phyloP scores from a whole-genome alignment of 2,113 vertebrate species.

The Eulacestoma nigropectus region DNA sequence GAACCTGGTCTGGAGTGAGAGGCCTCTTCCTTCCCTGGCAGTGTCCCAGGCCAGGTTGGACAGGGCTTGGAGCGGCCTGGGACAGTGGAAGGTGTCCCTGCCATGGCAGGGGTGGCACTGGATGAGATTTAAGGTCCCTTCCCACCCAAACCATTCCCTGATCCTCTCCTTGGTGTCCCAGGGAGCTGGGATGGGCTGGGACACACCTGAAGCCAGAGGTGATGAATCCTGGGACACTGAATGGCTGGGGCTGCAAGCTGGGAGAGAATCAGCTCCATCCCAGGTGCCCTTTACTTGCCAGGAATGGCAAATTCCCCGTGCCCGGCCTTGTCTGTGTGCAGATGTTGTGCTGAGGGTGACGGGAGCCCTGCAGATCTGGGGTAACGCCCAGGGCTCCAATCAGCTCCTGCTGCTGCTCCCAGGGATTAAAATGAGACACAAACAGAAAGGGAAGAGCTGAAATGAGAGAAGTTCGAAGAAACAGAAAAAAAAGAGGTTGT shows the following conservation, averaged over 20 bases:
- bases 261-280: background rate
- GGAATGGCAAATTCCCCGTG: background rate
- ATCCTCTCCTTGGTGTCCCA: background rate
- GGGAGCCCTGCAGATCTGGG: background rate
- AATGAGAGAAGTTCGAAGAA: background rate
- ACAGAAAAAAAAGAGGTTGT: background rate
- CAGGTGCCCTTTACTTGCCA: background rate
- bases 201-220: background rate
- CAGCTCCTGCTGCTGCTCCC: background rate
- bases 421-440: background rate
- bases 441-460: background rate
- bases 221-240: rapidly evolving
- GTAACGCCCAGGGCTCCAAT: background rate
- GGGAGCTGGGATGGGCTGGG: background rate
- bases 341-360: background rate
- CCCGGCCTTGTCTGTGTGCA: rapidly evolving
- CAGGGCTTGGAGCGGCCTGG: background rate
- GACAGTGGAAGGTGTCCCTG: background rate
- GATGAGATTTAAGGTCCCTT: background rate
- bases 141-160: background rate
- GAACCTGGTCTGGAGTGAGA: background rate
- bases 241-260: background rate
- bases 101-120: background rate
- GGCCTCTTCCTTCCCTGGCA: background rate
- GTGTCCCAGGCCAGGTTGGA: background rate